phyloP scores from a whole-genome alignment of 2,888 invertebrate genomes.

The Sclerodermus sp. region DNA sequence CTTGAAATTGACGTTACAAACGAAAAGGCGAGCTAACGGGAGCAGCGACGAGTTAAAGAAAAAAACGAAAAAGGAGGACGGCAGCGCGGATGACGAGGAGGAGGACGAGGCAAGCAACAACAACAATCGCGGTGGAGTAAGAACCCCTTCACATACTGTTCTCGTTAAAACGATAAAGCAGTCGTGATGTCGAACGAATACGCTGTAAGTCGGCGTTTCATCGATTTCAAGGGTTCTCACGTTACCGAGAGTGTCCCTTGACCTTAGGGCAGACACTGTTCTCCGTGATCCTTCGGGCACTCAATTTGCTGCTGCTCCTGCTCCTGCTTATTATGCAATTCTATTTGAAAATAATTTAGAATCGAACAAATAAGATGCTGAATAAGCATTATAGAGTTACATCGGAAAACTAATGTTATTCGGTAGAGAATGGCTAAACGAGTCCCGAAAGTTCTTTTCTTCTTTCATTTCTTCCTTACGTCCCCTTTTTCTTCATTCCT shows the following conservation, averaged over 20 bases:
- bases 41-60: slow-evolving; percentile 47
- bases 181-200: slow-evolving; percentile 16
- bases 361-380: too few relatives aligned
- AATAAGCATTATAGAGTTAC: too few relatives aligned
- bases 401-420: too few relatives aligned
- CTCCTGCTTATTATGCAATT: too few relatives aligned
- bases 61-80: slow-evolving; percentile 53
- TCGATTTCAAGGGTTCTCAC: slow-evolving; percentile 15
- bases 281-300: too few relatives aligned
- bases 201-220: slow-evolving; percentile 21
- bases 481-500: too few relatives aligned
- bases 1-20: slow-evolving; percentile 86
- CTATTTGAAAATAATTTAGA: too few relatives aligned
- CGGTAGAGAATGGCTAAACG: too few relatives aligned
- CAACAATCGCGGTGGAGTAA: slow-evolving; percentile 58
- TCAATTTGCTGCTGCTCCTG: too few relatives aligned
- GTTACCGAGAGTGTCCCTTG: slow-evolving; percentile 2
- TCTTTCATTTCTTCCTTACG: too few relatives aligned
- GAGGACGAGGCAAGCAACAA: slow-evolving; percentile 65
- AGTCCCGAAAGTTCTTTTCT: too few relatives aligned
- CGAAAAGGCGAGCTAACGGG: slow-evolving; percentile 66
- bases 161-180: slow-evolving; percentile 19
- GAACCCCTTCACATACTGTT: slow-evolving; percentile 21
- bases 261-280: slow-evolving; percentile 1
- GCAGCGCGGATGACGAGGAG: slow-evolving; percentile 55